Conservation (phyloP, 2,797 vertebrate species). For the Hapalemur alaotrensis region DNA sequence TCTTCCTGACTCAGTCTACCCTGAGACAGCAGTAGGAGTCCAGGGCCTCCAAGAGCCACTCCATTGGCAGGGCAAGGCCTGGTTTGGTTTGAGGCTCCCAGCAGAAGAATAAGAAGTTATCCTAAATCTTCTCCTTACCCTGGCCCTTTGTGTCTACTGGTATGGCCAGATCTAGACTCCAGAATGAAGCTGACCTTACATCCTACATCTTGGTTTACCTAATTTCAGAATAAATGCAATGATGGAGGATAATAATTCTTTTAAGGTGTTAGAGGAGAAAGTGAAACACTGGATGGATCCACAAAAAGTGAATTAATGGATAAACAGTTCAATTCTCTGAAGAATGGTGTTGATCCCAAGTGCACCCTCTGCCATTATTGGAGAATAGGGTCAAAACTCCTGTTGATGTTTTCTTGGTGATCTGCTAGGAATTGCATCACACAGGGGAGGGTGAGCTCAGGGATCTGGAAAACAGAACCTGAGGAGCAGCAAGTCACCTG, state of each 20-base stretch:
- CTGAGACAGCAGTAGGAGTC: not conserved
- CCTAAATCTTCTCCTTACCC: not conserved
- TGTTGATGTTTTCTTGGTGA: not conserved
- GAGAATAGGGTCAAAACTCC: not conserved
- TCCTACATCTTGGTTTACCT: not conserved
- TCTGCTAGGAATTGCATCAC: not conserved
- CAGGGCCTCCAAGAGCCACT: not conserved
- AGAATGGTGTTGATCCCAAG: not conserved
- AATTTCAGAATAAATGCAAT: not conserved
- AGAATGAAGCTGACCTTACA: not conserved
- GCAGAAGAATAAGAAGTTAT: not conserved
- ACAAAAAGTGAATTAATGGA: not conserved
- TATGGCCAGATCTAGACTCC: not conserved
- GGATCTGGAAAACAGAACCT: not conserved
- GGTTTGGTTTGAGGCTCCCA: not conserved
- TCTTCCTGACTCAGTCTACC: not conserved
- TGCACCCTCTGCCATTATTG: not conserved
- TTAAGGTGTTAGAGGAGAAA: not conserved
- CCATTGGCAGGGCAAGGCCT: fast-evolving
- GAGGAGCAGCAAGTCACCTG: too few species aligned
- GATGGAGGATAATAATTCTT: not conserved
- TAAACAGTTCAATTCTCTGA: not conserved
- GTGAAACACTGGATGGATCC: not conserved
- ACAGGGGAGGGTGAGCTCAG: not conserved
- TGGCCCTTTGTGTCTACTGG: not conserved